Evolutionary conservation across 2,888 invertebrate species (phyloP).

Genomic region (Andrena trimmerana): DNA sequence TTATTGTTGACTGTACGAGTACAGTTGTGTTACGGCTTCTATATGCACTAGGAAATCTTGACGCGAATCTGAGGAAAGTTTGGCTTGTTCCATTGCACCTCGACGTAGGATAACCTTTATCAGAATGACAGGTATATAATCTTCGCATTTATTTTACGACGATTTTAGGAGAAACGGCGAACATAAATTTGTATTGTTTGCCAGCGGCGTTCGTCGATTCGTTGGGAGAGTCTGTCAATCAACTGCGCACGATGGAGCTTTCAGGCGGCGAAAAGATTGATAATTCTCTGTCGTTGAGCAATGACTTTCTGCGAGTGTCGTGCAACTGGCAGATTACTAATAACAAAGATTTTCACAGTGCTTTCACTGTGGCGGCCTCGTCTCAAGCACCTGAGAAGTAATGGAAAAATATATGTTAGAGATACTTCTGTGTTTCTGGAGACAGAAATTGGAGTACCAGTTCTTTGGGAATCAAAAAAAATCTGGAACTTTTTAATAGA

Average conservation of each 20-base stretch:
- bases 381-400: conserved; percentile 73
- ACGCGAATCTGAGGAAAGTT: background rate
- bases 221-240: background rate
- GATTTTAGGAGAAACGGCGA: conserved; percentile 1
- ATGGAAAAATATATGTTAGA: conserved; percentile 10
- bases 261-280: conserved; percentile 10
- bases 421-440: conserved; percentile 9
- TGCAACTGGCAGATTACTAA: conserved; percentile 78
- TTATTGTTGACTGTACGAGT: background rate
- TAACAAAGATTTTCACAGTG: conserved; percentile 72
- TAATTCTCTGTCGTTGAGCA: conserved; percentile 7
- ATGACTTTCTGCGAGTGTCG: conserved; percentile 62
- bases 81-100: background rate
- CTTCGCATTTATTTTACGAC: background rate
- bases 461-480: background rate
- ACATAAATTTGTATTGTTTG: background rate
- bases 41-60: background rate
- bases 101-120: conserved; percentile 30
- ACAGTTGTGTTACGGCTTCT: background rate
- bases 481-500: too few species aligned
- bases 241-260: conserved; percentile 40
- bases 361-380: conserved; percentile 70
- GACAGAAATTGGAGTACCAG: background rate
- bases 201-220: background rate
- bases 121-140: background rate